Conservation (phyloP, 1,140 invertebrate genomes). For the Apis florea region DNA sequence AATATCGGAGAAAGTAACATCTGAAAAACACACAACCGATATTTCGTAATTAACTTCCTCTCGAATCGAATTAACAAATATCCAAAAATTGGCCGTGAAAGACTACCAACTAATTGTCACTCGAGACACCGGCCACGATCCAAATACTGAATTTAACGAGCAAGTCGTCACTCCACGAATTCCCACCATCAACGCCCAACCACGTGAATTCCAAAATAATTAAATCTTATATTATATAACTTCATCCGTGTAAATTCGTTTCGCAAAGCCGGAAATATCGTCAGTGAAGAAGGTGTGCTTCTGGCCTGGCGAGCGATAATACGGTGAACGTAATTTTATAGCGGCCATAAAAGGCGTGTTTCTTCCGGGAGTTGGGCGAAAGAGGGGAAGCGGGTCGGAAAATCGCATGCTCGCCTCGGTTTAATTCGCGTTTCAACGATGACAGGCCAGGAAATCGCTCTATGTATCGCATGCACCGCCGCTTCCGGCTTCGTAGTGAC, state of each 20-base stretch:
- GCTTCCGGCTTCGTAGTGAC: conserved; percentile 25
- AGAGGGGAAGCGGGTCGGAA: neutral
- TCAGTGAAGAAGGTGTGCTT: neutral
- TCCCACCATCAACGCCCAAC: too few relatives aligned
- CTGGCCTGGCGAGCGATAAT: neutral
- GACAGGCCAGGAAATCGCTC: neutral
- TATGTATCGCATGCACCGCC: neutral
- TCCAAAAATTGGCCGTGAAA: too few relatives aligned
- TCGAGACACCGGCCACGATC: too few relatives aligned
- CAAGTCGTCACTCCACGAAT: too few relatives aligned
- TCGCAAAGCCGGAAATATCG: neutral
- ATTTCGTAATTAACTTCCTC: too few relatives aligned
- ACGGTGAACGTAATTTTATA: neutral
- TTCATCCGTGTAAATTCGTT: neutral
- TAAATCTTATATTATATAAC: too few relatives aligned
- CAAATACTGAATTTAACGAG: too few relatives aligned
- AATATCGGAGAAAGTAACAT: too few relatives aligned
- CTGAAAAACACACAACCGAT: too few relatives aligned
- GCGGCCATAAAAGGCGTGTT: neutral
- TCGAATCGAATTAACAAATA: too few relatives aligned
- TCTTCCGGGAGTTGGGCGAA: neutral
- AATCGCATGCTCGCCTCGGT: neutral
- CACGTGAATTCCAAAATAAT: too few relatives aligned
- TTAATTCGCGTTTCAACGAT: neutral
- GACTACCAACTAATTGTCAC: too few relatives aligned